phyloP scores from a whole-genome alignment of 2,888 invertebrate genomes.

The Adineta ricciae region DNA sequence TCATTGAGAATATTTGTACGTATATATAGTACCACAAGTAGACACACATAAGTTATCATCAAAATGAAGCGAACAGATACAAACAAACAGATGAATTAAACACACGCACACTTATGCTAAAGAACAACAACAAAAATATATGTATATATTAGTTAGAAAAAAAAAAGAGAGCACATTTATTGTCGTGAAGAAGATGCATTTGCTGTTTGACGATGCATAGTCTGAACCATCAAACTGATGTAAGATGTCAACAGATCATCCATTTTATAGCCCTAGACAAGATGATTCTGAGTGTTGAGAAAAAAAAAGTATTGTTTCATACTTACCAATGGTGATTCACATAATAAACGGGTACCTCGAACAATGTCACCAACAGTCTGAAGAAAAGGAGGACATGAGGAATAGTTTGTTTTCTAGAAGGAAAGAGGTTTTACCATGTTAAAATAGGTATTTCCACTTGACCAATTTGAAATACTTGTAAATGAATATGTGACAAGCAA shows the following conservation, averaged over 20 bases:
- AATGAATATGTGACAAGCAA: conserved; percentile 94
- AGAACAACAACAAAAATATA: not conserved
- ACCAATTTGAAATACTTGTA: conserved; percentile 98
- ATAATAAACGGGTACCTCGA: conserved; percentile 85
- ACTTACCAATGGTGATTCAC: conserved; percentile 77
- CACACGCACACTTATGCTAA: not conserved
- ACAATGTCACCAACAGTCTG: conserved; percentile 90
- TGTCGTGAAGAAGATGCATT: not conserved
- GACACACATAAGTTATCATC: not conserved
- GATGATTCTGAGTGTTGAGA: not conserved
- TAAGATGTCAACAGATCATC: conserved; percentile 97
- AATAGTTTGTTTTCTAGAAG: not conserved
- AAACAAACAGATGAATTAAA: not conserved
- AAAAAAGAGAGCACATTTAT: not conserved
- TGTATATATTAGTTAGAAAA: not conserved
- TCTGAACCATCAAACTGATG: conserved; percentile 86
- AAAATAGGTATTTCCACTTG: conserved; percentile 97
- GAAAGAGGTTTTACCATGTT: conserved; percentile 60
- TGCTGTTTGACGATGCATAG: conserved; percentile 23
- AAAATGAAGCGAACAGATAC: not conserved
- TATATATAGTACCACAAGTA: not conserved
- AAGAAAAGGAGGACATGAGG: not conserved
- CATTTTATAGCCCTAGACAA: conserved; percentile 83
- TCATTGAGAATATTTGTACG: not conserved
- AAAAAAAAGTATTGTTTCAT: too few species aligned